A percentile compares a stretch with the other conserved stretches of the same genome.
Evolutionary conservation across 2,888 invertebrate genomes (phyloP).

Genomic region (Rapana venosa): DNA sequence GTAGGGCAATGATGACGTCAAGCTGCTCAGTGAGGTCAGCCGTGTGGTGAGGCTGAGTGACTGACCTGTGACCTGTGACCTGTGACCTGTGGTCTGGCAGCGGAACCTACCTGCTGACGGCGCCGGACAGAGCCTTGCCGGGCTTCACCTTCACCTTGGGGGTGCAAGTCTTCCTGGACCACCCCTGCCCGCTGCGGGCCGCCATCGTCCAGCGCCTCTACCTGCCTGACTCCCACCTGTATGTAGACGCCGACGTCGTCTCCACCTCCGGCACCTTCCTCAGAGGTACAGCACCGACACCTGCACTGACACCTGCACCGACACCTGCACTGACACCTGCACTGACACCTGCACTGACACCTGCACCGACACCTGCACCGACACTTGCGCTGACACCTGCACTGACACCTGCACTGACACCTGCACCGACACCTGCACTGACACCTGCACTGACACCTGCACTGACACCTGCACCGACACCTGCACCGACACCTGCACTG

Average conservation of each 20-base stretch:
- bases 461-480: neutral
- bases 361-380: too few relatives aligned
- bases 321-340: too few relatives aligned
- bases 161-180: slow-evolving; percentile 33
- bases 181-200: slow-evolving; percentile 12
- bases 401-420: too few relatives aligned
- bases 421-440: too few relatives aligned
- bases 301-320: too few relatives aligned
- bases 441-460: too few relatives aligned
- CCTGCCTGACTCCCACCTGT: neutral
- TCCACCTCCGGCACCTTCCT: neutral
- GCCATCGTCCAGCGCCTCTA: neutral
- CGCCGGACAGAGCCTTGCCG: slow-evolving; percentile 5
- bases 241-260: neutral
- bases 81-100: neutral
- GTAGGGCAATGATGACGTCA: neutral
- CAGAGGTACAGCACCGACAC: neutral
- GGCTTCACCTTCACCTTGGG: slow-evolving; percentile 39
- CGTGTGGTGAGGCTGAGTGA: neutral
- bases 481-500: neutral
- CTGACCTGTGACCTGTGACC: too few relatives aligned
- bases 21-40: neutral
- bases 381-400: too few relatives aligned
- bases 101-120: slow-evolving; percentile 34
- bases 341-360: too few relatives aligned